A percentile compares a stretch with the other conserved stretches of the same genome.
phyloP scores from a whole-genome alignment of 2,113 vertebrate genomes.

The Calypte anna region DNA sequence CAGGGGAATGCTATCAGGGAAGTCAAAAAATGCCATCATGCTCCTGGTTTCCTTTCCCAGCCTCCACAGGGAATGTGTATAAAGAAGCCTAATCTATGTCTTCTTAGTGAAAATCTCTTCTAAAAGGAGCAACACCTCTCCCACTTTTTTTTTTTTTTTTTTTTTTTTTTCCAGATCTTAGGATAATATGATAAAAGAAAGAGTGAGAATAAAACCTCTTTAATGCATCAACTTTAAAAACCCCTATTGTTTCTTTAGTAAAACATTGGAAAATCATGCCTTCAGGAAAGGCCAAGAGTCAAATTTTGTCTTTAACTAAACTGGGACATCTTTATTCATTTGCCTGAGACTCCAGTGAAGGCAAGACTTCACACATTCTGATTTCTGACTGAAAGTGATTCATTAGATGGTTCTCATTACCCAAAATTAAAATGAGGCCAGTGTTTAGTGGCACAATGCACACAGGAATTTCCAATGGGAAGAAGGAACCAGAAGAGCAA shows the following conservation, averaged over 20 bases:
- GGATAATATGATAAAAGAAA: background rate
- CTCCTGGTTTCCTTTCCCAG: background rate
- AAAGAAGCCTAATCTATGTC: background rate
- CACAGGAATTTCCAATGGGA: background rate
- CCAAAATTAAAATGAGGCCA: background rate
- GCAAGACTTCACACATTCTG: background rate
- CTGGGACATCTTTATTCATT: background rate
- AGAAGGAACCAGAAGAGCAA: background rate
- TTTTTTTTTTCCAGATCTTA: background rate
- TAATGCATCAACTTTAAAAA: background rate
- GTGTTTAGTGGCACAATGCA: background rate
- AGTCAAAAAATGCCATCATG: background rate
- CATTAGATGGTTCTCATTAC: background rate
- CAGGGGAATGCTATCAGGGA: no score
- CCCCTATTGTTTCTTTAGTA: background rate
- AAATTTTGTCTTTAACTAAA: background rate
- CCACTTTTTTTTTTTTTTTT: accelerated
- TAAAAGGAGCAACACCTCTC: background rate
- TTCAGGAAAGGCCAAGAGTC: background rate
- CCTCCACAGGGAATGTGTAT: background rate
- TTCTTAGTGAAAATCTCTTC: background rate
- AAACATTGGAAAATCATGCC: background rate
- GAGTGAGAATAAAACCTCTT: background rate
- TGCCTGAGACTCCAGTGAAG: background rate
- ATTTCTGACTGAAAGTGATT: background rate